These are phyloP conservation scores for Fulmarus glacialis DNA, from an alignment of 2,113 vertebrate genomes.

Conservation along the genomic window DNA sequence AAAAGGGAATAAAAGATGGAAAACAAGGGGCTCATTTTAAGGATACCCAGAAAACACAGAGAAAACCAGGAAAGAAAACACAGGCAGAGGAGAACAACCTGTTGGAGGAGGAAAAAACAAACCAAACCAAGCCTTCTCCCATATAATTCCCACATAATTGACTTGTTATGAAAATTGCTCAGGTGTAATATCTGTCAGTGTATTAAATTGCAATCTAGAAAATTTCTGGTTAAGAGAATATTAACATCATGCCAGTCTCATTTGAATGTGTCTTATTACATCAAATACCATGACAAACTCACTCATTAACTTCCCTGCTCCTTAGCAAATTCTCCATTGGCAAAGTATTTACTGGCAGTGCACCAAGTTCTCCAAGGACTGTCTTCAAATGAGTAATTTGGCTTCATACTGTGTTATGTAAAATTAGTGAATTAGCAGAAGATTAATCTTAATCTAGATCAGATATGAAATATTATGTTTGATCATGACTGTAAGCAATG, in stretches of 20 bases:
- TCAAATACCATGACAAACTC: background rate
- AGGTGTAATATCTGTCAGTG: background rate
- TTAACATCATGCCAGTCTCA: background rate
- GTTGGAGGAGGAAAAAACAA: background rate
- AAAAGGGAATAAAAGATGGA: background rate
- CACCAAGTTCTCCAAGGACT: fast-evolving
- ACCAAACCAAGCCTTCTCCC: background rate
- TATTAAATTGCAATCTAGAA: background rate
- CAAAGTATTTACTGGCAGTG: background rate
- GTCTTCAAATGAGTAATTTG: background rate
- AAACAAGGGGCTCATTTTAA: background rate
- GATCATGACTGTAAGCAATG: background rate
- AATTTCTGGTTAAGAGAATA: background rate
- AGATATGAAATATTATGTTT: background rate
- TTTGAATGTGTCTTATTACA: background rate
- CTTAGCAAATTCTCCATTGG: background rate
- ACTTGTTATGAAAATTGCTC: background rate
- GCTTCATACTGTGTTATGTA: background rate
- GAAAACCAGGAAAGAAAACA: background rate
- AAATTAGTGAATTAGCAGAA: background rate
- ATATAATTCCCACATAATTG: background rate
- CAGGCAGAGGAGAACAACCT: background rate
- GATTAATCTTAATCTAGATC: background rate
- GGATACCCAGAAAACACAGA: background rate
- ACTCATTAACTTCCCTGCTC: background rate